Percentiles rank a stretch among this genome's conserved stretches.
These are phyloP conservation scores for Ormia ochracea DNA, from an alignment of 2,888 invertebrate species.

Conservation along the genomic window DNA sequence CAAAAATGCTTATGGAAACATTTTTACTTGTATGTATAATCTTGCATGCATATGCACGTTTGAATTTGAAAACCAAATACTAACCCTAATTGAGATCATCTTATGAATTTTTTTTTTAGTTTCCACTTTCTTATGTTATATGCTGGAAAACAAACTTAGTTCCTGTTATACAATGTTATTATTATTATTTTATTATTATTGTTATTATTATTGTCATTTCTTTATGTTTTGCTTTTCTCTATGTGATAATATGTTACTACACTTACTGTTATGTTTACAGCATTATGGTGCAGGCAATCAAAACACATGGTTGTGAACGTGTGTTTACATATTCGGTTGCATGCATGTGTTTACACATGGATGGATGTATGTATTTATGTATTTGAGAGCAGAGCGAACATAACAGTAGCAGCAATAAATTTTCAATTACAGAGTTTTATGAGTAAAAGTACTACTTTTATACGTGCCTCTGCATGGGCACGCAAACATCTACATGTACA, in stretches of 20 bases:
- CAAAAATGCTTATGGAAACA: too few relatives aligned
- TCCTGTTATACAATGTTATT: slow-evolving; percentile 41
- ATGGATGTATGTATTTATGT: too few relatives aligned
- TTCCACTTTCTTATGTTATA: background rate
- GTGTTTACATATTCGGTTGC: background rate
- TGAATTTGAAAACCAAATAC: background rate
- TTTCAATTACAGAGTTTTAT: background rate
- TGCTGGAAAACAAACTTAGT: slow-evolving; percentile 13
- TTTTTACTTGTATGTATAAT: too few relatives aligned
- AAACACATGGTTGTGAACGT: background rate
- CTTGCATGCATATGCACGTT: background rate
- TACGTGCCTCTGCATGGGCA: too few relatives aligned
- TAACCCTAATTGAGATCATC: slow-evolving; percentile 9
- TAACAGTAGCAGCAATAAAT: background rate
- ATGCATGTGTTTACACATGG: background rate
- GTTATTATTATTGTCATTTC: slow-evolving; percentile 31
- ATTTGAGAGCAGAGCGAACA: background rate
- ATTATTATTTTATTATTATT: background rate
- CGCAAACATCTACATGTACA: background rate
- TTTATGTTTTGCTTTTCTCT: too few relatives aligned
- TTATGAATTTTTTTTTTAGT: background rate
- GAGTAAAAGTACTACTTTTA: background rate
- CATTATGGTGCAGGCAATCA: background rate
- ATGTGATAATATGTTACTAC: too few relatives aligned
- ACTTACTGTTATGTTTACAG: slow-evolving; percentile 34